Evolutionary conservation across 2,888 invertebrate species (phyloP), one percentile per base, ranked within the genome.

Genomic region (Hermaeophaga mercurialis): DNA sequence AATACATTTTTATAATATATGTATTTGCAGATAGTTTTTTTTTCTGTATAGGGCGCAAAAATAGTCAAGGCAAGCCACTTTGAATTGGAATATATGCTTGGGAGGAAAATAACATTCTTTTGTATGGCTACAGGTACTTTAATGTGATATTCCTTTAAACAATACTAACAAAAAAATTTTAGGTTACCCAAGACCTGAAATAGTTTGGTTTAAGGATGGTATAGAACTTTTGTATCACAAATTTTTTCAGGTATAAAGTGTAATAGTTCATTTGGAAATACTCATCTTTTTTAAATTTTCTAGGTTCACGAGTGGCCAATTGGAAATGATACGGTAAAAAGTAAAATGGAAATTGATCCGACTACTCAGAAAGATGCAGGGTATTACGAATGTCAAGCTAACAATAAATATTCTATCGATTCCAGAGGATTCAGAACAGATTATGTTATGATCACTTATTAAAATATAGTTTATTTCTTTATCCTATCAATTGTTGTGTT

Each of bases 121-220:
- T 90, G 89, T 70, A 85, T 86, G 81, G 89, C 89, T 0, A 80
- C 80, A 68, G 89, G 79, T 76, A 72, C 55, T 15, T 6, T 28
- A 48, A 33, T 36, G 22, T 22, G 9, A 18, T 1, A 19, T 44
- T 28, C 9, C 4, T 28, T 28, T 14, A 41, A 31, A 8, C 15
- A 22, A 15, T 15, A 12, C 3, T 31, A 54, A 24, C 11, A 12
- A n/a, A 5, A 34, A 43, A 47, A 31, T 56, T 52, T 15, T 17
- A 78, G 78, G 89, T 31, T 80, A 81, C 54, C 89, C 89, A 1
- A 75, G 88, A 55, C 89, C 89, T 1, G 85, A 86, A 73, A 87
- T 90, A 50, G 89, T 87, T 24, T 90, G 89, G 89, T 86, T 85
- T 69, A 89, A 89, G 72, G 88, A 90, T 70, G 88, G 88, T 2